Base-by-base conservation (phyloP, 2,888 invertebrate species). In the Lymantria monacha region DNA sequence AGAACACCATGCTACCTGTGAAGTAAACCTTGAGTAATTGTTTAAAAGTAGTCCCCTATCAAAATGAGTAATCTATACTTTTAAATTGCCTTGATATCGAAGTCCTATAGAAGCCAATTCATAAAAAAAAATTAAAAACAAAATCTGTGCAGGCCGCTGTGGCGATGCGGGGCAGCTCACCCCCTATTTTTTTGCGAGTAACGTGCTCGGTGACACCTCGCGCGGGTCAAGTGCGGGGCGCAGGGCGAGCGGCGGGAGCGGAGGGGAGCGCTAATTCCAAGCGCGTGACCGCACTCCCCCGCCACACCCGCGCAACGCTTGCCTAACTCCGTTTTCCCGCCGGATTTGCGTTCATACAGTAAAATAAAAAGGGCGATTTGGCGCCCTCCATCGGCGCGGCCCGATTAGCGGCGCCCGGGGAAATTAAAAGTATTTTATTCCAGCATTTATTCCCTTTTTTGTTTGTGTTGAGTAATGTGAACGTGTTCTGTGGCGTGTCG, bases 351-450 rank as follows among this genome's bases (percentile, higher is more conserved):
- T 85, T 86, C 85, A 83, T 86, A 87, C 78, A 84, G 85, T 83
- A 83, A 87, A 89, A 88, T 87, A 88, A 87, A 87, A 89, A 88
- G 87, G 88, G 87, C 88, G 88, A 87, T 87, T 87, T 86, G 83
- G 84, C 82, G 84, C 87, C 87, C 88, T 87, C 86, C 86, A 83
- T 85, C 83, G 87, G 80, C 83, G 81, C 81, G 76, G 83, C 78
- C 83, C 87, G 88, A 89, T 89, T 89, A 89, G 87, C 86, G 86
- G 86, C 85, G 88, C 86, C 88, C 85, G 81, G 89, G 88, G 89
- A 88, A 89, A 89, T 89, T 89, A 89, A 88, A 89, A 88, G 88
- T 87, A 87, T 89, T 87, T 87, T 87, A 87, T 87, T 87, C 83
- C 80, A 83, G 81, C 83, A 87, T 87, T 87, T 85, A 87, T 87